phyloP scores from a whole-genome alignment of 2,888 invertebrate genomes.

The Orthosia cruda region DNA sequence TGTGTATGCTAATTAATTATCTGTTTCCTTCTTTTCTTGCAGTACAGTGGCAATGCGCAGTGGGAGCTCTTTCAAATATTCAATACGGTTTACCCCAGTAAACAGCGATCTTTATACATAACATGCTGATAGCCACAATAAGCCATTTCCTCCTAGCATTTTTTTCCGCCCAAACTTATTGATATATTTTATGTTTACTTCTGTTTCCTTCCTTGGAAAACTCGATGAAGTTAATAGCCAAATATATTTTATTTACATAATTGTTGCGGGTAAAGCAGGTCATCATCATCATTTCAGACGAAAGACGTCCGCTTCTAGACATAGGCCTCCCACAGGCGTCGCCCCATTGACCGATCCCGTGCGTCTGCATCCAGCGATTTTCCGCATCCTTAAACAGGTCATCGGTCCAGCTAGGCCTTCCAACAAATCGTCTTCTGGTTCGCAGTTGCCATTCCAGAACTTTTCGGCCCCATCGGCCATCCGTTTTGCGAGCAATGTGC shows the following conservation, averaged over 20 bases:
- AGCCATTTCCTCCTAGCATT: conserved; percentile 19
- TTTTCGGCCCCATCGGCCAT: no score
- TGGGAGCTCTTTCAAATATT: conserved; percentile 17
- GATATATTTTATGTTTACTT: conserved; percentile 16
- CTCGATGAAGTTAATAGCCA: background rate
- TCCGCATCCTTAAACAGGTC: no score
- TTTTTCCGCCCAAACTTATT: conserved; percentile 8
- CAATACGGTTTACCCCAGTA: conserved; percentile 9
- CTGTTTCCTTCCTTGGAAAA: background rate
- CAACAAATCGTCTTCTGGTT: no score
- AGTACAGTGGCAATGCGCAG: background rate
- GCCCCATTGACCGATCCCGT: no score
- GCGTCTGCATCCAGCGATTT: no score
- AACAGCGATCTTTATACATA: conserved; percentile 15
- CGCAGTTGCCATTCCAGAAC: no score
- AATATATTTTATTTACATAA: background rate
- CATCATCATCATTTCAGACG: no score
- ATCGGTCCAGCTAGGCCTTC: no score
- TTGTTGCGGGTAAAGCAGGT: background rate
- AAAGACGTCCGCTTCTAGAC: no score
- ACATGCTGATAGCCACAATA: conserved; percentile 16
- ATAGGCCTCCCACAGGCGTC: no score
- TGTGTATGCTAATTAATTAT: conserved; percentile 24
- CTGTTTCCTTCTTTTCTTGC: conserved; percentile 35
- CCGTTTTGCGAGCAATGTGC: no score